Conservation (phyloP, 1,140 invertebrate genomes). For the Leptinotarsa texana region DNA sequence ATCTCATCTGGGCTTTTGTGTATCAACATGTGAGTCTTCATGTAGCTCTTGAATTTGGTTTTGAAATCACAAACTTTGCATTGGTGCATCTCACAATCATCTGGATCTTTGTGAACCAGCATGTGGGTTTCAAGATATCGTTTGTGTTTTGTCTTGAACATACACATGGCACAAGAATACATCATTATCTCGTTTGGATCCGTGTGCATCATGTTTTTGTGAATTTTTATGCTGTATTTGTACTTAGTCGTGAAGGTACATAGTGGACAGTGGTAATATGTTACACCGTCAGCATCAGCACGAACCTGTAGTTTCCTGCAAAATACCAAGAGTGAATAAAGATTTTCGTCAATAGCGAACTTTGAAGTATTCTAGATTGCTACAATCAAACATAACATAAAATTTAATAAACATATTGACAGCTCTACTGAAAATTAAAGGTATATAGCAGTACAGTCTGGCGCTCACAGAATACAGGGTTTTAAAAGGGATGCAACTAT, state of each 20-base stretch:
- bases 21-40: conserved; percentile 26
- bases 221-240: conserved; percentile 25
- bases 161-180: conserved; percentile 26
- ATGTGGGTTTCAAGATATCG: conserved; percentile 32
- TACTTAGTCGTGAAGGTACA: conserved; percentile 30
- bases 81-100: conserved; percentile 27
- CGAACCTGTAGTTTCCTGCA: conserved; percentile 22
- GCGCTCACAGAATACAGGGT: no score
- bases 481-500: no score
- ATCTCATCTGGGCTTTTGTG: conserved; percentile 26
- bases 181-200: conserved; percentile 23
- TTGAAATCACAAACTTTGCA: conserved; percentile 28
- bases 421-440: no score
- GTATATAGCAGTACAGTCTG: no score
- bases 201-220: conserved; percentile 27
- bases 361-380: no score
- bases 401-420: no score
- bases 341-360: no score
- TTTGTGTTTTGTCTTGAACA: conserved; percentile 32
- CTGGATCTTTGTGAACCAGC: conserved; percentile 23
- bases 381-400: no score
- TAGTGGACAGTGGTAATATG: conserved; percentile 21
- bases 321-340: background rate
- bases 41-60: conserved; percentile 30
- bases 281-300: conserved; percentile 16